Evolutionary conservation across 2,113 vertebrate genomes (phyloP), one percentile per base, ranked within the genome.

Genomic region (Hypocryptadius cinnamomeus): DNA sequence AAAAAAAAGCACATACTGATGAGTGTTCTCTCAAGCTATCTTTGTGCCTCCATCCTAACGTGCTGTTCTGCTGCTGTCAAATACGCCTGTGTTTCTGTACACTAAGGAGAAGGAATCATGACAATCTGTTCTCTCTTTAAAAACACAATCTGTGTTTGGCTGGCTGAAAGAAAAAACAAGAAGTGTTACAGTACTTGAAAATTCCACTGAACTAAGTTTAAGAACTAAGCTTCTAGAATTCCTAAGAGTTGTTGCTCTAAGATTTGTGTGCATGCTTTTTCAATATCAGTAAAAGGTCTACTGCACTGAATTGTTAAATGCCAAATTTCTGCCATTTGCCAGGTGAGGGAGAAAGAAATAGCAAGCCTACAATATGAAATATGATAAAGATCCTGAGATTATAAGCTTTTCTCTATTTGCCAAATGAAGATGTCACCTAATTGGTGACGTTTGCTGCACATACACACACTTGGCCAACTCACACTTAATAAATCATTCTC

Each of bases 101-200:
- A 81, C 94, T 57, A 78, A 40, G 27, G 63, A 93, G 84, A 92
- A 93, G 72, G 89, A 96, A 94, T 79, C 59, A 96, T 8, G 89
- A 95, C 91, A 93, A 96, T 95, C 97, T 97, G 97, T 91, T 96
- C 95, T 74, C 94, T 90, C 93, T 88, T 92, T 69, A 96, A 96
- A 97, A 97, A 97, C 97, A 97, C 97, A 98, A 97, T 96, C 97
- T 97, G 97, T 93, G 85, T 97, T 97, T 96, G 81, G 92, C 91
- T 94, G 94, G 61, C 89, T 96, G 82, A 95, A 97, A 95, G 40
- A 54, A 85, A 79, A 85, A 81, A 73, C 63, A 73, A 94, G 95
- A 40, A 96, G 96, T 97, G 39, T 30, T 94, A 73, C 70, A 95
- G 72, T 92, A 81, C 91, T 96, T 91, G 78, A 97, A 94, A 97